Conservation (phyloP, 2,113 vertebrate species). For the Lampris incognitus region DNA sequence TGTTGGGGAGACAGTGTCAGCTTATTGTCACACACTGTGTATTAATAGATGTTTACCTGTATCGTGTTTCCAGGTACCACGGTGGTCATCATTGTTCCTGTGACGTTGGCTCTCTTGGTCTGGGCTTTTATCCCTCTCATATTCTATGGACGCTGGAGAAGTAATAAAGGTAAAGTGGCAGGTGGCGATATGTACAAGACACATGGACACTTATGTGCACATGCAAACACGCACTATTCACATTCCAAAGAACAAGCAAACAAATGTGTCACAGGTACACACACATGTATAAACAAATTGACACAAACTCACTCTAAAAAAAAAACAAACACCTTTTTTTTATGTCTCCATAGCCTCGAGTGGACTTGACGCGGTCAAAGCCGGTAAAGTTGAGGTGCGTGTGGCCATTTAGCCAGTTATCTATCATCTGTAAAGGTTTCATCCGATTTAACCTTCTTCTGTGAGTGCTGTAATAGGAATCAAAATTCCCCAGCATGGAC, state of each 20-base stretch:
- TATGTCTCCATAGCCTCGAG: slow-evolving; percentile 37
- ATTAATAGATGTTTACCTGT: background rate
- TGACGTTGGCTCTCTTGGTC: slow-evolving; percentile 68
- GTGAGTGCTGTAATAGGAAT: background rate
- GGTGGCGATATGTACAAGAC: background rate
- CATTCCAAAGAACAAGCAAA: background rate
- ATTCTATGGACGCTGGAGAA: slow-evolving; percentile 64
- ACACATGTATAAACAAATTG: background rate
- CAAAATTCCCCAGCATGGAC: background rate
- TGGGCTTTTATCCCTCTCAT: slow-evolving; percentile 72
- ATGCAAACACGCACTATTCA: background rate
- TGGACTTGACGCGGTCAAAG: slow-evolving; percentile 10
- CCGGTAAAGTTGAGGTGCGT: slow-evolving; percentile 42
- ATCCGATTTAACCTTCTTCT: background rate
- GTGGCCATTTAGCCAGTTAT: background rate
- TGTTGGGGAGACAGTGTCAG: no score
- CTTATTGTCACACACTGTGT: background rate
- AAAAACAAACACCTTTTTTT: background rate
- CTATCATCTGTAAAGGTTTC: background rate
- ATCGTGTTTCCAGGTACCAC: slow-evolving; percentile 57
- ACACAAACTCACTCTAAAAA: background rate
- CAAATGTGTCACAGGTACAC: background rate
- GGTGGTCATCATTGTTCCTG: slow-evolving; percentile 63
- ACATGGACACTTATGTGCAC: background rate
- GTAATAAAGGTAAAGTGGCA: slow-evolving; percentile 43